These are phyloP conservation scores for Scotopteryx bipunctaria DNA, from an alignment of 2,888 invertebrate species.

Conservation along the genomic window DNA sequence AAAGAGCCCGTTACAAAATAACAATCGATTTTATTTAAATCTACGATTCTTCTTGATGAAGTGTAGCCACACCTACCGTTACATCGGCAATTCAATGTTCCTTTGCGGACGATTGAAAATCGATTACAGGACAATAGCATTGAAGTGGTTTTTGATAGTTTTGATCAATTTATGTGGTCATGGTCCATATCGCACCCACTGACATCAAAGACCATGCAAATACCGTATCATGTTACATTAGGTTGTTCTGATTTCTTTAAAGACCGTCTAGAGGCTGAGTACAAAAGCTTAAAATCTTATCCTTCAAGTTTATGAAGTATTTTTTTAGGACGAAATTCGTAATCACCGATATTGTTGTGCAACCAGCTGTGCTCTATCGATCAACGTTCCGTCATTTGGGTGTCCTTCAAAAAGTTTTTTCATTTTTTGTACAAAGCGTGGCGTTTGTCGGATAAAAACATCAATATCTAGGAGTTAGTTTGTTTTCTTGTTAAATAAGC, in stretches of 20 bases:
- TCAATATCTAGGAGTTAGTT: background rate
- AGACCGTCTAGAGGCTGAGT: slow-evolving; percentile 6
- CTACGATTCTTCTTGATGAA: slow-evolving; percentile 58
- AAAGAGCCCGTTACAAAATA: slow-evolving; percentile 72
- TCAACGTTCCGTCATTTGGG: slow-evolving; percentile 53
- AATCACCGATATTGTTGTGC: slow-evolving; percentile 66
- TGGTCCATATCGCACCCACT: slow-evolving; percentile 71
- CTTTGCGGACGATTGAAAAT: slow-evolving; percentile 53
- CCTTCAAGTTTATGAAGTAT: slow-evolving; percentile 39
- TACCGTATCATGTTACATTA: slow-evolving; percentile 49
- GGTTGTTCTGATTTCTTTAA: slow-evolving; percentile 11
- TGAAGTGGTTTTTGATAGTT: slow-evolving; percentile 69
- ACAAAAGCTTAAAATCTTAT: background rate
- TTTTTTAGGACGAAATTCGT: slow-evolving; percentile 65
- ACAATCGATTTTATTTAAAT: slow-evolving; percentile 71
- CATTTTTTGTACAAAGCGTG: slow-evolving; percentile 12
- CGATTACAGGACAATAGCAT: slow-evolving; percentile 57
- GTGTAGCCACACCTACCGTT: slow-evolving; percentile 72
- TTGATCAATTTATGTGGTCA: slow-evolving; percentile 64
- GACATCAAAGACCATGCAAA: slow-evolving; percentile 51
- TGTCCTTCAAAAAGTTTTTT: slow-evolving; percentile 31
- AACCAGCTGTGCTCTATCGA: slow-evolving; percentile 67
- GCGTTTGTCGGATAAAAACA: background rate
- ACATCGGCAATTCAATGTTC: slow-evolving; percentile 43
- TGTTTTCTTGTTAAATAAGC: too few relatives aligned